A percentile compares a stretch with the other conserved stretches of the same genome.
These are phyloP conservation scores for Thripadectes ignobilis DNA, from an alignment of 2,797 vertebrate species.

Conservation along the genomic window DNA sequence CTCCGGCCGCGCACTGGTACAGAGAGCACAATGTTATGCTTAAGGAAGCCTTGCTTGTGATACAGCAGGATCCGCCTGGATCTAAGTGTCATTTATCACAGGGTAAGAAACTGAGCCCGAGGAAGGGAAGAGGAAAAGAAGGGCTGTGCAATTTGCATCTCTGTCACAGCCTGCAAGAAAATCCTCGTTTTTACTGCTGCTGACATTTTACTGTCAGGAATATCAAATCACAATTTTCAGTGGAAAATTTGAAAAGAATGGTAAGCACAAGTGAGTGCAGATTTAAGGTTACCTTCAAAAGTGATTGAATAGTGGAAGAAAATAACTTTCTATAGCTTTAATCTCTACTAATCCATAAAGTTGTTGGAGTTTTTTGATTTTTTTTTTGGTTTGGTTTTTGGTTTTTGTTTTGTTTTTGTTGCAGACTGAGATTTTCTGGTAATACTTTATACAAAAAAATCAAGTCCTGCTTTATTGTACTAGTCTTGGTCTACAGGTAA, in stretches of 20 bases:
- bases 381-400: not conserved
- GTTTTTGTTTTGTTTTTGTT: not conserved
- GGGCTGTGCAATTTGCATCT: not conserved
- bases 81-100: not conserved
- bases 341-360: not conserved
- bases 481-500: not conserved
- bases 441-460: not conserved
- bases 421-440: not conserved
- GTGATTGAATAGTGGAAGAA: not conserved
- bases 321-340: slow-evolving; percentile 4
- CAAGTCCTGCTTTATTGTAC: not conserved
- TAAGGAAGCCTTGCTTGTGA: not conserved
- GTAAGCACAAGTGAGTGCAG: not conserved
- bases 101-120: not conserved
- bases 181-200: not conserved
- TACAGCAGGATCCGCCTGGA: not conserved
- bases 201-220: not conserved
- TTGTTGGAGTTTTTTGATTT: not conserved
- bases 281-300: not conserved
- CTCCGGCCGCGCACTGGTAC: not conserved
- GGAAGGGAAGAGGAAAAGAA: not conserved
- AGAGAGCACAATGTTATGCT: not conserved
- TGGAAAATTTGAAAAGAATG: not conserved
- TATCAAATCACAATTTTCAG: not conserved
- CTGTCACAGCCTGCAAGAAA: not conserved